A percentile compares a stretch with the other conserved stretches of the same genome.
Conservation (phyloP, 2,797 vertebrate genomes). For the Epinephelus malabaricus region DNA sequence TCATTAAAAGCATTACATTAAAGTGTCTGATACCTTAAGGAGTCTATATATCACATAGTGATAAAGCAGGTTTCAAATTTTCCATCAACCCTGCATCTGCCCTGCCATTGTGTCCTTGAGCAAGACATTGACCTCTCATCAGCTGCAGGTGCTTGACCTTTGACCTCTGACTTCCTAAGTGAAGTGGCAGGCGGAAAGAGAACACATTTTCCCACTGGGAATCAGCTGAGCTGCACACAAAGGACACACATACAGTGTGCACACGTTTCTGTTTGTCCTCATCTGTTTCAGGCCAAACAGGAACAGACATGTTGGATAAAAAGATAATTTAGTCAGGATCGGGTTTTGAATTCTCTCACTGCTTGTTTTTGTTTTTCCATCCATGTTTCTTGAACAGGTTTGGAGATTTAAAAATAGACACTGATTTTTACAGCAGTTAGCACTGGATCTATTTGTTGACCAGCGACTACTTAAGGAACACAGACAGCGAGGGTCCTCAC, state of each 20-base stretch:
- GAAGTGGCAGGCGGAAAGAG: not conserved
- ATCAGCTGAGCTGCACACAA: not conserved
- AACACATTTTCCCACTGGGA: not conserved
- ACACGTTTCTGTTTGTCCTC: not conserved
- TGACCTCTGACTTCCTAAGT: constrained; percentile 10
- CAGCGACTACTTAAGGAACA: too few relatives aligned
- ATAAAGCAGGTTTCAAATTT: not conserved
- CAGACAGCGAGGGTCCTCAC: too few relatives aligned
- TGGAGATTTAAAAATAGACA: too few relatives aligned
- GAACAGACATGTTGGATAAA: constrained; percentile 12
- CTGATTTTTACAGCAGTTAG: too few relatives aligned
- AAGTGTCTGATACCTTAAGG: too few relatives aligned
- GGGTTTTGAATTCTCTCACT: not conserved
- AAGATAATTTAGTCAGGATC: not conserved
- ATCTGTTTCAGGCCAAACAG: not conserved
- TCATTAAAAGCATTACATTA: too few relatives aligned
- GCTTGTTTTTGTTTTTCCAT: not conserved
- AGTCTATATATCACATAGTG: too few relatives aligned
- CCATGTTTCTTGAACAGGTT: too few relatives aligned
- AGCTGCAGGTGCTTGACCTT: constrained; percentile 27
- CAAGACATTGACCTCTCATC: not conserved
- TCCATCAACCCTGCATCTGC: not conserved
- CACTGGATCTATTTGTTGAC: too few relatives aligned
- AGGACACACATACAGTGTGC: not conserved
- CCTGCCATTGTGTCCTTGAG: not conserved